phyloP scores from a whole-genome alignment of 2,888 invertebrate species.

The Aporophyla nigra region DNA sequence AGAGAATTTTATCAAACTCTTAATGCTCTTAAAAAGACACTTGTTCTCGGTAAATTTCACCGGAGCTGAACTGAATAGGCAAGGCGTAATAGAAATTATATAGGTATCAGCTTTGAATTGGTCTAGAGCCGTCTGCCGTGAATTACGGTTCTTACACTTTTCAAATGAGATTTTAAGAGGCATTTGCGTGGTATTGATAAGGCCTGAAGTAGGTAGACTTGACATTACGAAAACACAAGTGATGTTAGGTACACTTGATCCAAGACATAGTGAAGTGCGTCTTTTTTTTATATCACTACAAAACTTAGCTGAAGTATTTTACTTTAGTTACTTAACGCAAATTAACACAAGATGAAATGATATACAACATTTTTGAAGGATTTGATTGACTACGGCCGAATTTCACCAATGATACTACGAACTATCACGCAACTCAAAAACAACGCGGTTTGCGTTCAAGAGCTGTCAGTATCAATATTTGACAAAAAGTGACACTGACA shows the following conservation, averaged over 20 bases:
- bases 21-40: slow-evolving; percentile 8
- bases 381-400: neutral
- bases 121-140: slow-evolving; percentile 3
- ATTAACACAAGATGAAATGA: neutral
- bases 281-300: neutral
- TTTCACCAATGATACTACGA: neutral
- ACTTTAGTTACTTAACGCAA: neutral
- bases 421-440: neutral
- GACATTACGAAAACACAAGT: neutral
- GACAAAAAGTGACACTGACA: neutral
- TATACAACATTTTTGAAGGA: neutral
- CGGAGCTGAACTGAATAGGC: slow-evolving; percentile 9
- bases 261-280: neutral
- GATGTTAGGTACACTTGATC: neutral
- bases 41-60: slow-evolving; percentile 13
- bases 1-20: slow-evolving; percentile 26
- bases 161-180: slow-evolving; percentile 3
- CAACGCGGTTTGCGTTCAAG: too few relatives aligned
- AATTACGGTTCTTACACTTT: slow-evolving; percentile 17
- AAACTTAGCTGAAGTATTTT: neutral
- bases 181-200: neutral
- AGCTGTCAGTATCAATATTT: neutral
- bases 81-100: slow-evolving; percentile 20
- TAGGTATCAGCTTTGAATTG: slow-evolving; percentile 13
- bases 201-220: neutral